Evolutionary conservation across 1,140 invertebrate species (phyloP), one percentile per base, ranked within the genome.

Genomic region (Drosophila subpulchrella): DNA sequence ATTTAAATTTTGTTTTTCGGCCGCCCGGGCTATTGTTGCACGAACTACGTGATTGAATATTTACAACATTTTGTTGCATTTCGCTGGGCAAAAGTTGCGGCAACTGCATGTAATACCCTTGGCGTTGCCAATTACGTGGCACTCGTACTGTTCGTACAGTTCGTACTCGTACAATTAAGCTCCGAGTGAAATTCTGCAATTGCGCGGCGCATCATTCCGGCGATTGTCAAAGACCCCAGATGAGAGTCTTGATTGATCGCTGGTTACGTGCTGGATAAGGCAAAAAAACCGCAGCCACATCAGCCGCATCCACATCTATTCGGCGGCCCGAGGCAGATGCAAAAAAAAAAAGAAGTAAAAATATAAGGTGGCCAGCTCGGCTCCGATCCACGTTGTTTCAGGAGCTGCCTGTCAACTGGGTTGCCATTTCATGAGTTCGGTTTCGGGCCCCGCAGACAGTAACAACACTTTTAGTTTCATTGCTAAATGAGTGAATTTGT

Each of bases 381-480:
- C 63, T 50, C 38, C 34, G 48, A 67, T 70, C 57, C 46, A 53
- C 67, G 57, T 60, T 54, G 79, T 75, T 77, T 77, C 83, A 73
- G 83, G 79, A 86, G 83, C 84, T 89, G 83, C 84, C 83, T 83
- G 76, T 86, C 84, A 86, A 80, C 75, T 85, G 51, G 72, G 72
- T 63, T 79, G 55, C 83, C 83, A 76, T 77, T 77, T 67, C 66
- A 79, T 77, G 76, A 57, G 62, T 58, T 61, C 63, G 73, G 50
- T 63, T 61, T 30, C 57, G 36, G 17, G 68, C 65, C 47, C 61
- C 7, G 46, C 57, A 75, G 81, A 85, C 81, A 80, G 63, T 85
- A 86, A 86, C 83, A 89, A 86, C 84, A 86, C 83, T 79, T 80
- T 86, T 89, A 83, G 83, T 83, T 86, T 88, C 84, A 83, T 88